Conservation (phyloP, 2,797 vertebrate species). For the Semaprochilodus insignis region DNA sequence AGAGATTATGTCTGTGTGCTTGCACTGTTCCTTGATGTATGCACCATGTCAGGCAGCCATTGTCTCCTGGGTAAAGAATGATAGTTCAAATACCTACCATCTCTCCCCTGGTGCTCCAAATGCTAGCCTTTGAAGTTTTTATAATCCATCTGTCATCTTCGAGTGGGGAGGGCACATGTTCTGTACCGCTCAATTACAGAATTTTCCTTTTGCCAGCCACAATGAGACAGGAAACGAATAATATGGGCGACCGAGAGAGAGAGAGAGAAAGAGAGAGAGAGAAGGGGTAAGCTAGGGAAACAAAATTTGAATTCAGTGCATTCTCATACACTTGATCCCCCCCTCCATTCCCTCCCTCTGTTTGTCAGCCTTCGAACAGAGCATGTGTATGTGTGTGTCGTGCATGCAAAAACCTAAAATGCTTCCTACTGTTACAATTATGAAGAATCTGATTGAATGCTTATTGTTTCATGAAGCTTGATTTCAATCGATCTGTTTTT, state of each 20-base stretch:
- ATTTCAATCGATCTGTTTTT: conserved; percentile 67
- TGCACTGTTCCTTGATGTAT: conserved; percentile 97
- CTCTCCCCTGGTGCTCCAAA: conserved; percentile 97
- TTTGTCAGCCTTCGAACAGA: conserved; percentile 18
- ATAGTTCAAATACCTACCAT: conserved; percentile 99
- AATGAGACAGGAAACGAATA: conserved; percentile 91
- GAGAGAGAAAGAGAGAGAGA: conserved; percentile 12
- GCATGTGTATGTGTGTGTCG: conserved; percentile 72
- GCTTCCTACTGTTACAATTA: conserved; percentile 82
- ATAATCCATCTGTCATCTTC: conserved; percentile 99
- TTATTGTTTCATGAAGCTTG: conserved; percentile 79
- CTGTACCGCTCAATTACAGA: conserved; percentile 97
- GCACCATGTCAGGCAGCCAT: conserved; percentile 95
- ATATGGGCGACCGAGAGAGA: conserved; percentile 76
- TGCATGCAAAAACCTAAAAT: conserved; percentile 79
- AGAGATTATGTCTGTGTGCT: conserved; percentile 95
- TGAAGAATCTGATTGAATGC: conserved; percentile 79
- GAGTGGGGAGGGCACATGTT: conserved; percentile 97
- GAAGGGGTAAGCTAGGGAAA: conserved; percentile 86
- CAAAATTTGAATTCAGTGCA: conserved; percentile 89
- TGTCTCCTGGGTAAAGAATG: conserved; percentile 99
- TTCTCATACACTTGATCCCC: conserved; percentile 87
- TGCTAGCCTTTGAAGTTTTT: conserved; percentile 99
- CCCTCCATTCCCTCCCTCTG: conserved; percentile 69
- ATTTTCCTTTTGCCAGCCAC: conserved; percentile 92